A percentile compares a stretch with the other conserved stretches of the same genome.
Evolutionary conservation across 2,888 invertebrate species (phyloP).

Genomic region (Synergus japonicus): DNA sequence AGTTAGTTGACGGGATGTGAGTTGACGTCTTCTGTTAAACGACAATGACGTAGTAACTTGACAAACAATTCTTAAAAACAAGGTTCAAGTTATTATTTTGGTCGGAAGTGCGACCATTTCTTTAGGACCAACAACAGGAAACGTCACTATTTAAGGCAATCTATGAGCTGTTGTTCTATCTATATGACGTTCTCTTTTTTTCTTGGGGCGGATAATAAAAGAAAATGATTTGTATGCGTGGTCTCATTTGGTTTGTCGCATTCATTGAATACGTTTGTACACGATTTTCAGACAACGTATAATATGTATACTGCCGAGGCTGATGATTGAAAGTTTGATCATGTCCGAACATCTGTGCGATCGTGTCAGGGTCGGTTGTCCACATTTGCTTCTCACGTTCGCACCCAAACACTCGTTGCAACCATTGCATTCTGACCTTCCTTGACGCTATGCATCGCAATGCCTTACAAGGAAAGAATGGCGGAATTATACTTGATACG

Average conservation of each 20-base stretch:
- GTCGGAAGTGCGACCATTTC: slow-evolving; percentile 15
- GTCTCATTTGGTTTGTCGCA: neutral
- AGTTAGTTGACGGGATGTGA: neutral
- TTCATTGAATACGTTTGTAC: slow-evolving; percentile 10
- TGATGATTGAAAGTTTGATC: slow-evolving; percentile 50
- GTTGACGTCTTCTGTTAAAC: neutral
- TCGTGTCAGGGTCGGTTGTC: slow-evolving; percentile 67
- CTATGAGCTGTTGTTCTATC: slow-evolving; percentile 30
- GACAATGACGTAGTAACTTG: neutral
- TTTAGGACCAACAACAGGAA: slow-evolving; percentile 46
- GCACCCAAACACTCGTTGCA: slow-evolving; percentile 49
- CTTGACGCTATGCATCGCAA: slow-evolving; percentile 47
- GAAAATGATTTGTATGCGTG: slow-evolving; percentile 41
- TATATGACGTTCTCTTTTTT: neutral
- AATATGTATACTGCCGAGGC: slow-evolving; percentile 38
- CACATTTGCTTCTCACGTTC: slow-evolving; percentile 59
- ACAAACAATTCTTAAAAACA: slow-evolving; percentile 5
- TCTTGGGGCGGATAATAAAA: slow-evolving; percentile 41
- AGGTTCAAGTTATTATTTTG: slow-evolving; percentile 12
- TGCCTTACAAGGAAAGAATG: slow-evolving; percentile 36
- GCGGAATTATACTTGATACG: neutral
- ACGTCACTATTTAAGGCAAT: slow-evolving; percentile 38
- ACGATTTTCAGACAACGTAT: neutral
- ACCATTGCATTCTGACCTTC: slow-evolving; percentile 51
- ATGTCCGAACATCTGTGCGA: slow-evolving; percentile 55